Evolutionary conservation across 2,888 invertebrate genomes (phyloP), one percentile per base, ranked within the genome.

Genomic region (Campaea margaritaria): DNA sequence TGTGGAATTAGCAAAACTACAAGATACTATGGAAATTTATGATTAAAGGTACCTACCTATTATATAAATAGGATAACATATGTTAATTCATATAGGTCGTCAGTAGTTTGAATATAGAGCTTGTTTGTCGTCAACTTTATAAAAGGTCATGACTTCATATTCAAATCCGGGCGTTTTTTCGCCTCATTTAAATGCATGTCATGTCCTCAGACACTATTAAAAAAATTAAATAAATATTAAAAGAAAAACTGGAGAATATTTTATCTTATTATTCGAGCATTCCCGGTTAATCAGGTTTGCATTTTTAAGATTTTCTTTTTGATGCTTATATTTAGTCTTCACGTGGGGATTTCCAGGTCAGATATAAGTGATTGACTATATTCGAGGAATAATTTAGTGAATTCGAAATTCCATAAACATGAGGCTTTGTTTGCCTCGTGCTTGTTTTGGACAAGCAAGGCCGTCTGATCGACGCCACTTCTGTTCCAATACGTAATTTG

Each of bases 221-320:
- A n/a, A n/a, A n/a, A n/a, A n/a, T n/a, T n/a, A n/a, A n/a, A n/a
- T n/a, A n/a, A n/a, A n/a, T n/a, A n/a, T n/a, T n/a, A n/a, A n/a
- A n/a, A n/a, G n/a, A n/a, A n/a, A n/a, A n/a, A n/a, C 28, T 16
- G 34, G 31, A 41, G 42, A 41, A 41, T 49, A 16, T 21, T 48
- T 39, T 49, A 41, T 51, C 14, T 51, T 9, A 34, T 46, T 36
- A 50, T 50, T 47, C 45, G 49, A 41, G 55, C 60, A 60, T 65
- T 62, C 43, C 45, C 38, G 57, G 45, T 48, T 48, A 60, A 59
- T 51, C 54, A 54, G 54, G 59, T 65, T 63, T 47, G 51, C 52
- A 50, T 55, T 55, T 62, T 61, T 62, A 59, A 56, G 48, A 59
- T 62, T 62, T 61, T 58, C 41, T 44, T 54, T 65, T 62, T 15